phyloP scores from a whole-genome alignment of 2,113 vertebrate species.

The Pelecanus crispus region DNA sequence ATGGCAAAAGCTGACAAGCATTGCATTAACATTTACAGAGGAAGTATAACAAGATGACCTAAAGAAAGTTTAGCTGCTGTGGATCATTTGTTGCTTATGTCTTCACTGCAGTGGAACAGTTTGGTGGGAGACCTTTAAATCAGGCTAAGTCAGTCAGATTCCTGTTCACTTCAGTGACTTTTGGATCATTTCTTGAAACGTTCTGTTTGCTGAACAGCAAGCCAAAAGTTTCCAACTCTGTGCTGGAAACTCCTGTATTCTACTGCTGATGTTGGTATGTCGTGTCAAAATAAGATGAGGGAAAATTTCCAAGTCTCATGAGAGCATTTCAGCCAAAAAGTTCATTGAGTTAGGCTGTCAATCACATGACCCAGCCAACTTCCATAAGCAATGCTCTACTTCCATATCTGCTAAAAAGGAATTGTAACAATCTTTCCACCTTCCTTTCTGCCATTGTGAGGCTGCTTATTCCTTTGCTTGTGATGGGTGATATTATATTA shows the following conservation, averaged over 20 bases:
- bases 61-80: background rate
- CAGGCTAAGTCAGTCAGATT: background rate
- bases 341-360: background rate
- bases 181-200: background rate
- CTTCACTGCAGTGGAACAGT: background rate
- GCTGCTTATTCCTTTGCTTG: background rate
- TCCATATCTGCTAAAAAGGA: background rate
- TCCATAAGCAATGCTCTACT: background rate
- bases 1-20: background rate
- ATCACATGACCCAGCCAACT: background rate
- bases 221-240: background rate
- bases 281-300: background rate
- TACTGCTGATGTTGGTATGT: background rate
- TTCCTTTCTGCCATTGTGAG: background rate
- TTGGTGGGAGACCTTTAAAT: background rate
- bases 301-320: background rate
- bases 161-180: background rate
- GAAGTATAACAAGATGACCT: background rate
- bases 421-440: background rate
- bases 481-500: background rate
- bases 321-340: background rate
- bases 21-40: background rate
- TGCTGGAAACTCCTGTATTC: background rate
- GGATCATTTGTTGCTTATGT: rapidly evolving
- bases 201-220: background rate